phyloP scores from a whole-genome alignment of 2,113 vertebrate species.

The Electrona antarctica region DNA sequence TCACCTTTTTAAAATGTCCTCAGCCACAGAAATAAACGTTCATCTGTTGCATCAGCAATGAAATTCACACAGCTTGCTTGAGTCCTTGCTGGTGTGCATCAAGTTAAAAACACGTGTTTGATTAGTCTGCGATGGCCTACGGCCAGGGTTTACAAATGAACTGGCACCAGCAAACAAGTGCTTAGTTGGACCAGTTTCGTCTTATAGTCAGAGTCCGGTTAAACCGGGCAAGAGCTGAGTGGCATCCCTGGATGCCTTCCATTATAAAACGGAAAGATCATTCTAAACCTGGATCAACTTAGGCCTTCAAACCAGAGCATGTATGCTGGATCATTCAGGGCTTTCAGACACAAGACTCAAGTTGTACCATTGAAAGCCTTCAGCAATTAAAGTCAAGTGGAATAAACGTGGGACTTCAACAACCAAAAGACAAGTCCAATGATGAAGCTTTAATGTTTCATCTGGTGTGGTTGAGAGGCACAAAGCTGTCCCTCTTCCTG shows the following conservation, averaged over 20 bases:
- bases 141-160: not conserved
- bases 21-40: no score
- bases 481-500: constrained; percentile 85
- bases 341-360: not conserved
- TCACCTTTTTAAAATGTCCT: no score
- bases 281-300: constrained; percentile 7
- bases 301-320: not conserved
- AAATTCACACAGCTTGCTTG: not conserved
- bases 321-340: not conserved
- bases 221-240: constrained; percentile 2
- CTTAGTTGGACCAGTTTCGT: constrained; percentile 10
- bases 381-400: not conserved
- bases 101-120: constrained; percentile 16
- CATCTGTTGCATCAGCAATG: constrained; percentile 1
- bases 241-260: constrained; percentile 6
- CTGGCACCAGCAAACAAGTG: not conserved
- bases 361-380: not conserved
- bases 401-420: constrained; percentile 7
- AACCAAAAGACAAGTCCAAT: not conserved
- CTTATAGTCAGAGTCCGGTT: constrained; percentile 6
- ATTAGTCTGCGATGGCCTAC: constrained; percentile 6
- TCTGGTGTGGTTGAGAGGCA: constrained; percentile 87
- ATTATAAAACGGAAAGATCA: not conserved
- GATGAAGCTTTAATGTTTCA: constrained; percentile 57
- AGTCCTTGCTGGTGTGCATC: constrained; percentile 65